phyloP scores from a whole-genome alignment of 2,888 invertebrate species.

The Rutpela maculata region DNA sequence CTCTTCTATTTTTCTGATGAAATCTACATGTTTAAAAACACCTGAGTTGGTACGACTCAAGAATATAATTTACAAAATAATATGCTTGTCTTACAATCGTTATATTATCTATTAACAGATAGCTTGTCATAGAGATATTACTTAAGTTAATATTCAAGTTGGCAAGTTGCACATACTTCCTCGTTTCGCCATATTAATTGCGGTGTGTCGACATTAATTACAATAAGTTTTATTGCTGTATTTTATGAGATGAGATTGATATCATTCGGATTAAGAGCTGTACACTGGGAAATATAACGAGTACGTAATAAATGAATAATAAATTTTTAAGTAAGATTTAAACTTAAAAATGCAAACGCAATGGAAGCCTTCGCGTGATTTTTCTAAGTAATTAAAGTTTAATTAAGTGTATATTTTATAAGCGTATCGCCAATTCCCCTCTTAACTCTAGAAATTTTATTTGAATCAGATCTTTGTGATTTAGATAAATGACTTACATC shows the following conservation, averaged over 20 bases:
- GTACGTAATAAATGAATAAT: neutral
- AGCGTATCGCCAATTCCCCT: conserved; percentile 16
- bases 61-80: neutral
- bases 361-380: conserved; percentile 9
- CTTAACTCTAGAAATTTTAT: neutral
- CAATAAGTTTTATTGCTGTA: conserved; percentile 27
- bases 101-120: conserved; percentile 17
- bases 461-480: conserved; percentile 4
- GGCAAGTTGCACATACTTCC: conserved; percentile 28
- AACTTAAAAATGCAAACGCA: neutral
- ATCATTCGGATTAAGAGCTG: conserved; percentile 1
- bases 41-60: neutral
- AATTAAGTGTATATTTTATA: conserved; percentile 18
- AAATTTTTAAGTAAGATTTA: conserved; percentile 1
- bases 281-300: conserved; percentile 7
- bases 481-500: neutral
- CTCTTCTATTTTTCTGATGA: neutral
- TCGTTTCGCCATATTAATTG: conserved; percentile 24
- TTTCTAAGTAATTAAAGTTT: conserved; percentile 21
- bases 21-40: neutral
- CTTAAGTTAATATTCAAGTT: conserved; percentile 23
- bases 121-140: conserved; percentile 9
- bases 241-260: neutral
- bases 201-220: conserved; percentile 34
- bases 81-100: neutral